A percentile compares a stretch with the other conserved stretches of the same genome.
These are phyloP conservation scores for Drosophila kurseongensis DNA, from an alignment of 1,140 invertebrate species.

Conservation along the genomic window DNA sequence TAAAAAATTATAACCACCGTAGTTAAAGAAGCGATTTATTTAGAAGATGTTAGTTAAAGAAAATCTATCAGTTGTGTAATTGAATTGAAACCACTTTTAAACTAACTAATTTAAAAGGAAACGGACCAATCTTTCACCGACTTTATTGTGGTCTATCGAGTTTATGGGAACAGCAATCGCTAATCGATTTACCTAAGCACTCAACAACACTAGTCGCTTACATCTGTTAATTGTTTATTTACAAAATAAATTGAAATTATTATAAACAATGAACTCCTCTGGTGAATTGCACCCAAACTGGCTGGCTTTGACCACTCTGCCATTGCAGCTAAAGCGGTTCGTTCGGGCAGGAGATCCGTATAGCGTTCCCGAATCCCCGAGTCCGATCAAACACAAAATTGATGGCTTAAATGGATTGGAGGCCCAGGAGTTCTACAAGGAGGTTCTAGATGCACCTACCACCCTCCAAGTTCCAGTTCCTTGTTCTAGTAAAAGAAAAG, in stretches of 20 bases:
- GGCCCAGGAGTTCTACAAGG: slow-evolving; percentile 68
- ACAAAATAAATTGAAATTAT: slow-evolving; percentile 1
- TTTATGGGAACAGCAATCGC: not conserved
- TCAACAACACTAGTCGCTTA: slow-evolving; percentile 7
- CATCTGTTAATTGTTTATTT: slow-evolving; percentile 31
- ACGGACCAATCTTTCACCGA: too few relatives aligned
- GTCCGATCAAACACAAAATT: slow-evolving; percentile 26
- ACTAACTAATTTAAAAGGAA: too few relatives aligned
- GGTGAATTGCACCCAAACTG: slow-evolving; percentile 80
- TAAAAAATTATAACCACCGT: too few relatives aligned
- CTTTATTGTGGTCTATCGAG: not conserved
- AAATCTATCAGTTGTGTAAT: too few relatives aligned
- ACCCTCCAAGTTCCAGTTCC: not conserved
- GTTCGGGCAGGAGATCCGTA: slow-evolving; percentile 45
- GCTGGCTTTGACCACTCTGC: slow-evolving; percentile 70
- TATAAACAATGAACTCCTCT: slow-evolving; percentile 53
- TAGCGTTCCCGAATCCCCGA: not conserved
- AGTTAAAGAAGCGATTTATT: too few relatives aligned
- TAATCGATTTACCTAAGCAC: not conserved
- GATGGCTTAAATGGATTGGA: slow-evolving; percentile 44
- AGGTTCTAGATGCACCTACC: slow-evolving; percentile 53
- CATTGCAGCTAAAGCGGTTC: slow-evolving; percentile 72
- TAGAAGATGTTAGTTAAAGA: too few relatives aligned
- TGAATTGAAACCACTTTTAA: too few relatives aligned
- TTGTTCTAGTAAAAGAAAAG: not conserved